Evolutionary conservation across 2,113 vertebrate genomes (phyloP), one percentile per base, ranked within the genome.

Genomic region (Eubucco bourcierii): DNA sequence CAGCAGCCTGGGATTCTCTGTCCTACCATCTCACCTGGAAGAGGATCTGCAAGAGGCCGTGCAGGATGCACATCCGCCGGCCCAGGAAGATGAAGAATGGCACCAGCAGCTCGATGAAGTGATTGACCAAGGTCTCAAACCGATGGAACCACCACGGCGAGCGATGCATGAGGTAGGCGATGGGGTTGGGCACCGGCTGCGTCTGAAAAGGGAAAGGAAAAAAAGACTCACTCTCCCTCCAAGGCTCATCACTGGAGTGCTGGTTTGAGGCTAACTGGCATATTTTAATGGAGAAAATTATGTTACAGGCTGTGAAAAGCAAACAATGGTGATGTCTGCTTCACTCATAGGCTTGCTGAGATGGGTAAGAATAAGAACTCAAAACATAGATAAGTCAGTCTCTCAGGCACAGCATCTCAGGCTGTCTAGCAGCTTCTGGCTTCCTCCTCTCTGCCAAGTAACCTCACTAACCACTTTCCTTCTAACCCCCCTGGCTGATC

Each of bases 101-200:
- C 63, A 98, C 98, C 7, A 98, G 9, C 16, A 99, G 98, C 97
- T 99, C 99, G 4, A 99, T 88, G 90, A 99, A 97, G 96, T 99
- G 99, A 94, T 99, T 99, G 96, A 97, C 96, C 64, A 99, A 59
- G 0, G 98, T 98, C 97, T 99, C 99, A 0, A 98, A 95, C 80
- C 96, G 98, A 41, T 99, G 99, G 71, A 99, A 98, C 98, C 99
- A 99, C 98, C 98, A 98, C 0, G 99, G 99, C 0, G 98, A 98
- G 65, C 58, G 95, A 80, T 99, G 99, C 97, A 99, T 95, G 97
- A 98, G 99, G 96, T 99, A 99, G 12, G 99, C 98, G 44, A 98
- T 29, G 7, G 99, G 98, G 96, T 97, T 99, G 73, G 99, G 99
- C 94, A 99, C 98, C 0, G 99, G 99, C 97, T 99, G 99, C 0